Percentiles rank a stretch among this genome's conserved stretches.
Evolutionary conservation across 2,888 invertebrate genomes (phyloP).

Genomic region (Diplolepis rosae): DNA sequence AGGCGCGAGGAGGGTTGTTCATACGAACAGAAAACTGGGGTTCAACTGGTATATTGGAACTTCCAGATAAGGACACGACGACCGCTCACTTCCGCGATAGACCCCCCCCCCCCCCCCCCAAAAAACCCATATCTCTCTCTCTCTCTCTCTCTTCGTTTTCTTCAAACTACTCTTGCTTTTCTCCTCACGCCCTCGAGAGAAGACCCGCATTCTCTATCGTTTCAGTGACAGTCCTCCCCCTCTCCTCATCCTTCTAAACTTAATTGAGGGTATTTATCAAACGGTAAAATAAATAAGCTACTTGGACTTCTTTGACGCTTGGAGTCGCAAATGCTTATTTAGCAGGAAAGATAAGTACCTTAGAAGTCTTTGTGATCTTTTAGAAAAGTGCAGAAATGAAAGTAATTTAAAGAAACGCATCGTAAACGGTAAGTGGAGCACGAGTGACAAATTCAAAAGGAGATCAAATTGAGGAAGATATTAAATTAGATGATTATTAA

Average conservation of each 20-base stretch:
- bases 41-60: slow-evolving; percentile 61
- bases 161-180: not conserved
- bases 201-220: slow-evolving; percentile 33
- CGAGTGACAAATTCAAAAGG: slow-evolving; percentile 8
- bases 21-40: slow-evolving; percentile 56
- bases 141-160: slow-evolving; percentile 31
- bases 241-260: slow-evolving; percentile 47
- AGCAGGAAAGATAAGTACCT: slow-evolving; percentile 62
- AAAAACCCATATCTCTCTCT: too few species aligned
- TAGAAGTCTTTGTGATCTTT: slow-evolving; percentile 11
- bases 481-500: slow-evolving; percentile 6
- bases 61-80: slow-evolving; percentile 62
- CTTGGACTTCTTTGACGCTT: slow-evolving; percentile 64
- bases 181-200: not conserved
- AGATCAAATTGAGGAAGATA: not conserved
- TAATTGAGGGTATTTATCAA: slow-evolving; percentile 70
- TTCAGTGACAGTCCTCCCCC: slow-evolving; percentile 17
- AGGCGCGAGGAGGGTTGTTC: slow-evolving; percentile 51
- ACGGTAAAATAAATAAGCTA: slow-evolving; percentile 68
- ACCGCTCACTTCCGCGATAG: slow-evolving; percentile 45
- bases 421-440: not conserved
- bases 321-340: slow-evolving; percentile 57
- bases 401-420: not conserved
- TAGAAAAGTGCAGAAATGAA: not conserved
- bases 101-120: slow-evolving; percentile 33